These are phyloP conservation scores for Sialia sialis DNA, from an alignment of 2,113 vertebrate genomes.

Conservation along the genomic window DNA sequence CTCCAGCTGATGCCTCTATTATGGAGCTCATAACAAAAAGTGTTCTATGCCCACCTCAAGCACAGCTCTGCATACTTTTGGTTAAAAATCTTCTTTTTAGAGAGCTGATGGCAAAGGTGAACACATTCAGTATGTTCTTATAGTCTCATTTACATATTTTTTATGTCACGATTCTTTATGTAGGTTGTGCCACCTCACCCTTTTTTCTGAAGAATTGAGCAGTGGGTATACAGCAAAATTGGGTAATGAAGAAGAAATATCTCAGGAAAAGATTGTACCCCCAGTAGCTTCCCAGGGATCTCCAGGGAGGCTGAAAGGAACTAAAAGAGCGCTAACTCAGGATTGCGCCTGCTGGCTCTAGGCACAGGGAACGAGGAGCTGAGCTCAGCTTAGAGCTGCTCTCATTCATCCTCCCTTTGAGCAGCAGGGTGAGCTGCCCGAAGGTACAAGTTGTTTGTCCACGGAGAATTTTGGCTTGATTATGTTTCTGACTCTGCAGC, in stretches of 20 bases:
- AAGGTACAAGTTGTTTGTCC: not conserved
- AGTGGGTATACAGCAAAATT: not conserved
- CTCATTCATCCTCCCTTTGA: fast-evolving
- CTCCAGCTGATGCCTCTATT: not conserved
- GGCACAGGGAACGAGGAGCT: not conserved
- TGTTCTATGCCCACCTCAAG: not conserved
- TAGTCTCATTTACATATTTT: not conserved
- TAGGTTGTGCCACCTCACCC: not conserved
- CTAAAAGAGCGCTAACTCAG: not conserved
- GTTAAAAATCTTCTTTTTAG: not conserved
- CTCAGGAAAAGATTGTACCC: not conserved
- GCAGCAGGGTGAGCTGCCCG: not conserved
- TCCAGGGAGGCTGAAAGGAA: not conserved
- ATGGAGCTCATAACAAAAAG: not conserved
- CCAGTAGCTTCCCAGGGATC: not conserved
- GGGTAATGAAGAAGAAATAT: not conserved
- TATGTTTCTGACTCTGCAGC: not conserved
- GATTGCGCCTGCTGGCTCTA: not conserved
- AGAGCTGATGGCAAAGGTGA: not conserved
- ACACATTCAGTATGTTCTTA: not conserved
- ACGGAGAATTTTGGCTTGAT: not conserved
- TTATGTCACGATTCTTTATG: not conserved
- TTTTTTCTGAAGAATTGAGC: not conserved
- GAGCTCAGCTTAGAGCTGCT: not conserved
- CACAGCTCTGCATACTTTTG: not conserved